Conservation (phyloP, 2,888 invertebrate genomes). For the Rugalucina vietnamica region DNA sequence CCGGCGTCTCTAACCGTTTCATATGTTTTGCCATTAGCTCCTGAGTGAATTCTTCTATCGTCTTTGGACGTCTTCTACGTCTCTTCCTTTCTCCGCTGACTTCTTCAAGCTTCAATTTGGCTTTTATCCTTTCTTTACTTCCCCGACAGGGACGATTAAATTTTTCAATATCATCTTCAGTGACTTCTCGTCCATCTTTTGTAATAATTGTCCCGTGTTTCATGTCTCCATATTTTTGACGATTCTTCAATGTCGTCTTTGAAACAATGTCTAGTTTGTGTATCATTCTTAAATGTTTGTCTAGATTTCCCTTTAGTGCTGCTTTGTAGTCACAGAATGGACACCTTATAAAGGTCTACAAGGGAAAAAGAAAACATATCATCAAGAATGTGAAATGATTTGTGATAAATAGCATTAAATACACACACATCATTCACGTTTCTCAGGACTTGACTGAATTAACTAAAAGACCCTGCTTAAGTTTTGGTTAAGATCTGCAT, state of each 20-base stretch:
- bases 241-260: constrained; percentile 19
- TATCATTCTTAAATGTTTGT: constrained; percentile 42
- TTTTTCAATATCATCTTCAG: background rate
- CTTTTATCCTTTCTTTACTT: background rate
- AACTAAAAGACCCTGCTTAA: too few relatives aligned
- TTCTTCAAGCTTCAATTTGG: background rate
- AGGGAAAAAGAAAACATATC: background rate
- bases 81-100: too few relatives aligned
- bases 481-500: too few relatives aligned
- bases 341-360: constrained; percentile 30
- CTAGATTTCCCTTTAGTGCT: constrained; percentile 36
- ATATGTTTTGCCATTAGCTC: constrained; percentile 50
- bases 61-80: background rate
- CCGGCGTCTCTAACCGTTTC: constrained; percentile 44
- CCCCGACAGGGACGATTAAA: background rate
- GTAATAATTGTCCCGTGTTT: constrained; percentile 41
- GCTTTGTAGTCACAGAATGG: constrained; percentile 42
- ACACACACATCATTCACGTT: too few relatives aligned
- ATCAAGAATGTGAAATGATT: background rate
- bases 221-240: constrained; percentile 18
- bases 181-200: constrained; percentile 16
- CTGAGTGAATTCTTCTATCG: constrained; percentile 50
- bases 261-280: constrained; percentile 48
- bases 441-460: too few relatives aligned
- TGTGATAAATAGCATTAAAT: too few relatives aligned